Conservation (phyloP, 2,888 invertebrate species). For the Lasioglossum lativentre region DNA sequence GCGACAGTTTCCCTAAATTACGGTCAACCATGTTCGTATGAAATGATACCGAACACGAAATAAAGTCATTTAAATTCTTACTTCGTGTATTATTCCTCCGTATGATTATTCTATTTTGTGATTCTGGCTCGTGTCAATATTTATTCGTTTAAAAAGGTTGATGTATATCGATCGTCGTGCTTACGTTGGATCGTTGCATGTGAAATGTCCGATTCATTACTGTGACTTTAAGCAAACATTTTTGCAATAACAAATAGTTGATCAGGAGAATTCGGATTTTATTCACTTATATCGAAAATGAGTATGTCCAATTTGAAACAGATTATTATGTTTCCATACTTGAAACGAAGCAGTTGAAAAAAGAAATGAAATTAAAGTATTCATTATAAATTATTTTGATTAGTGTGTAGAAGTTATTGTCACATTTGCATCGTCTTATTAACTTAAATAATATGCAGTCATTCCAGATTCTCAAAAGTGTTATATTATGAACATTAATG, state of each 20-base stretch:
- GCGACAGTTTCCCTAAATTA: constrained; percentile 33
- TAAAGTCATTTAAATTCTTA: constrained; percentile 14
- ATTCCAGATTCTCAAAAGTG: neutral
- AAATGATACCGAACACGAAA: constrained; percentile 49
- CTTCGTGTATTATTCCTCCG: neutral
- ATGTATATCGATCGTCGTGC: neutral
- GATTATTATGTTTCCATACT: no score
- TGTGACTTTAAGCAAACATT: no score
- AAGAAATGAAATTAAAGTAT: neutral
- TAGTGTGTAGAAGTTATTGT: neutral
- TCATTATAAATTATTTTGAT: neutral
- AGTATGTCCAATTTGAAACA: no score
- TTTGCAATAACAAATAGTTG: no score
- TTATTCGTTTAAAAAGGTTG: neutral
- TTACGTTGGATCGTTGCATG: no score
- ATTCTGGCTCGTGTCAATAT: neutral
- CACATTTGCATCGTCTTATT: no score
- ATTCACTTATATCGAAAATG: no score
- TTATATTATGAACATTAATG: neutral
- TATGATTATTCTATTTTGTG: neutral
- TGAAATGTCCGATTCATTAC: no score
- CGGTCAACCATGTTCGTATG: constrained; percentile 59
- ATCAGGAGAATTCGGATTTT: no score
- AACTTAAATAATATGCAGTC: neutral
- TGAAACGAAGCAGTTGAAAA: no score